Conservation (phyloP, 2,888 invertebrate genomes). For the Orchesellides sinensis region DNA sequence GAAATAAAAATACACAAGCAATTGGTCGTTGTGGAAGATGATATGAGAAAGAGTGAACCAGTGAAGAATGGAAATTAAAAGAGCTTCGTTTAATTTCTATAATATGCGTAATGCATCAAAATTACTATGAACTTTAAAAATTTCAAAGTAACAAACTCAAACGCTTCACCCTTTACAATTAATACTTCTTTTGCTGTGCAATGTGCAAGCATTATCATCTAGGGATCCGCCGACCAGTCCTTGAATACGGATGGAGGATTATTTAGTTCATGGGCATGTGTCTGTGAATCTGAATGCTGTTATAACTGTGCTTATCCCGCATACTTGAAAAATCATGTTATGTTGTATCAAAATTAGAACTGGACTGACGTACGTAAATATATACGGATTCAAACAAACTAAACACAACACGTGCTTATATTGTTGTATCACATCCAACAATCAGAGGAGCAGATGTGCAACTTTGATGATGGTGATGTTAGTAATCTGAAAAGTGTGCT, state of each 20-base stretch:
- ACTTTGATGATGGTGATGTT: too few relatives aligned
- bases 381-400: neutral
- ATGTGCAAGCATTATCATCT: neutral
- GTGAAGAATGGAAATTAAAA: slow-evolving; percentile 13
- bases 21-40: too few relatives aligned
- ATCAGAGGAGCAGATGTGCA: slow-evolving; percentile 25
- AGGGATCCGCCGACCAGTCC: too few relatives aligned
- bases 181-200: neutral
- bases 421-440: too few relatives aligned
- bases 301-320: too few relatives aligned
- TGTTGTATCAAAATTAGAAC: neutral
- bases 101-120: neutral
- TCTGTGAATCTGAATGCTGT: too few relatives aligned
- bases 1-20: too few relatives aligned
- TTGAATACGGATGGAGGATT: too few relatives aligned
- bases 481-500: slow-evolving; percentile 38
- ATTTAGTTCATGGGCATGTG: too few relatives aligned
- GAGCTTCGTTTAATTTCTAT: slow-evolving; percentile 23
- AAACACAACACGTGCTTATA: neutral
- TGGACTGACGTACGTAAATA: neutral
- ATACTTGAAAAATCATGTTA: too few relatives aligned
- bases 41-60: too few relatives aligned
- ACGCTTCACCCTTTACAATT: too few relatives aligned
- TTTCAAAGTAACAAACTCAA: neutral
- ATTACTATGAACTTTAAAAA: neutral